phyloP scores from a whole-genome alignment of 2,888 invertebrate species.

The Mystacides longicornis region DNA sequence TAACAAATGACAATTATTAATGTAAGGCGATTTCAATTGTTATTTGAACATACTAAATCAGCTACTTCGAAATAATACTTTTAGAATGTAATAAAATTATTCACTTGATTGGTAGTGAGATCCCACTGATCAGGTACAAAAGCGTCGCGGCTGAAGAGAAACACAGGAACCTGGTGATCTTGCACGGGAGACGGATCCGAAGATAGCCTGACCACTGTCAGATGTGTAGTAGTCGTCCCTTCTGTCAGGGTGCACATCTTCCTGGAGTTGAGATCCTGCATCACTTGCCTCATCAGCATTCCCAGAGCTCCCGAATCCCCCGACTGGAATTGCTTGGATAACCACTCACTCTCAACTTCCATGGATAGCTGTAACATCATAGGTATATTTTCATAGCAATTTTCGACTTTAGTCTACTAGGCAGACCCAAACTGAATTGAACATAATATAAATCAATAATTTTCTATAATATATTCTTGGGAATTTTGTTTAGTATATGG shows the following conservation, averaged over 20 bases:
- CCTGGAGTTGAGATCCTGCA: conserved; percentile 61
- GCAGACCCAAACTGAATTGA: no score
- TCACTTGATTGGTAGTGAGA: conserved; percentile 72
- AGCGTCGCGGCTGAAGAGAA: conserved; percentile 59
- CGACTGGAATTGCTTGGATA: conserved; percentile 54
- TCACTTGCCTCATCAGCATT: conserved; percentile 58
- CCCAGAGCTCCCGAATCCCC: conserved; percentile 50
- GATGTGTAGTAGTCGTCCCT: conserved; percentile 65
- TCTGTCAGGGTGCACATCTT: conserved; percentile 65
- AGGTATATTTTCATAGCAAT: no score
- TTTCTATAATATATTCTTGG: no score
- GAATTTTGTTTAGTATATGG: no score
- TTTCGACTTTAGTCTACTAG: no score
- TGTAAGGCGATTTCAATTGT: no score
- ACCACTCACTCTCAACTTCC: conserved; percentile 66
- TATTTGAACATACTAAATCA: no score
- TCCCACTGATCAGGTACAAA: conserved; percentile 70
- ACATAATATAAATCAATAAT: no score
- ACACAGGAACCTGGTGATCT: conserved; percentile 74
- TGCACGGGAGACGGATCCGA: conserved; percentile 64
- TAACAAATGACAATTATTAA: no score
- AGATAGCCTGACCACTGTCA: conserved; percentile 65
- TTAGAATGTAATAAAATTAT: no score
- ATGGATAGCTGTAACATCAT: conserved; percentile 53
- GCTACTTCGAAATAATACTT: no score